A percentile compares a stretch with the other conserved stretches of the same genome.
Evolutionary conservation across 2,113 vertebrate species (phyloP).

Genomic region (Coptodon rendalli): DNA sequence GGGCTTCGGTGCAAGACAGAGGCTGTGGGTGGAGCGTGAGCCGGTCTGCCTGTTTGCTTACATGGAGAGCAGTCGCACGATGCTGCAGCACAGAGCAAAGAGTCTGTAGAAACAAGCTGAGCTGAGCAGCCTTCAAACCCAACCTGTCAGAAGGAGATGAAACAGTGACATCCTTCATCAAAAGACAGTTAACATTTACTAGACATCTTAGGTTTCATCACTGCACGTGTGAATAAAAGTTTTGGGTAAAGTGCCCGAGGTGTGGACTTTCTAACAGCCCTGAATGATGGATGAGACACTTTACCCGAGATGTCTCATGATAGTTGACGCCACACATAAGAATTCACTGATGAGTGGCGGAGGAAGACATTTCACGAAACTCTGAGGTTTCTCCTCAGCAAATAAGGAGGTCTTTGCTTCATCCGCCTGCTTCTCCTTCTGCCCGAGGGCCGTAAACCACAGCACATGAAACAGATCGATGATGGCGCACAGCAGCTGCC

Average conservation of each 20-base stretch:
- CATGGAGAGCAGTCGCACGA: slow-evolving; percentile 47
- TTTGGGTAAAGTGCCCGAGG: background rate
- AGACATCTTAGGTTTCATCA: background rate
- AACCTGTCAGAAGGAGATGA: slow-evolving; percentile 58
- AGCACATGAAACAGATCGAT: slow-evolving; percentile 80
- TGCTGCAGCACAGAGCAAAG: slow-evolving; percentile 79
- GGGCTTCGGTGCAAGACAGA: slow-evolving; percentile 72
- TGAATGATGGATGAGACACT: background rate
- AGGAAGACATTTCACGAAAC: slow-evolving; percentile 75
- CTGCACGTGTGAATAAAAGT: background rate
- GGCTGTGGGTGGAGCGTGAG: slow-evolving; percentile 63
- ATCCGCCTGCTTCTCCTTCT: slow-evolving; percentile 48
- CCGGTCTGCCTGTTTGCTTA: slow-evolving; percentile 60
- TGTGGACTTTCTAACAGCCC: background rate
- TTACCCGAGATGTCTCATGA: slow-evolving; percentile 79
- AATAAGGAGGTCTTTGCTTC: background rate
- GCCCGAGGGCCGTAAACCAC: slow-evolving; percentile 83
- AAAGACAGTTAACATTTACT: background rate
- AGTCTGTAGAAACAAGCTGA: slow-evolving; percentile 69
- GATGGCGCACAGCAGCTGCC: slow-evolving; percentile 67
- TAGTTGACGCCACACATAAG: slow-evolving; percentile 65
- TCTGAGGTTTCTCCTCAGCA: background rate
- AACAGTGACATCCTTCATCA: background rate
- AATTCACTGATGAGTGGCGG: slow-evolving; percentile 83
- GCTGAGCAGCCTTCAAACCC: slow-evolving; percentile 58